These are phyloP conservation scores for Wasmannia auropunctata DNA, from an alignment of 1,140 invertebrate genomes.

Conservation along the genomic window DNA sequence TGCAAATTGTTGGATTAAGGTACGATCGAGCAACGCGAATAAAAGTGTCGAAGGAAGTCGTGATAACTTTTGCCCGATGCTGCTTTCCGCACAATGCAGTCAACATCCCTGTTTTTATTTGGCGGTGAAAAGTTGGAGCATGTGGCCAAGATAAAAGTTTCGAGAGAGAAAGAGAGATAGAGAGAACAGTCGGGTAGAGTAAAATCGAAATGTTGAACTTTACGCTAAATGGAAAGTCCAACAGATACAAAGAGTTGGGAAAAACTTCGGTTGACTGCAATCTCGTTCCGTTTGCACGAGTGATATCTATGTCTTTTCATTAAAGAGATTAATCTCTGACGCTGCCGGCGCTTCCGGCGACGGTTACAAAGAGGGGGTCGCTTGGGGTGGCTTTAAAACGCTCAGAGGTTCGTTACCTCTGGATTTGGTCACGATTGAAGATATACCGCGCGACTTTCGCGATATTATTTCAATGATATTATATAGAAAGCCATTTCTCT, in stretches of 20 bases:
- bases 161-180: neutral
- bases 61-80: conserved; percentile 27
- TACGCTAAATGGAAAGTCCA: conserved; percentile 18
- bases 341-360: neutral
- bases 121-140: conserved; percentile 31
- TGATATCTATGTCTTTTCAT: conserved; percentile 40
- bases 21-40: conserved; percentile 17
- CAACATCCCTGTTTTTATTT: conserved; percentile 49
- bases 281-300: conserved; percentile 19
- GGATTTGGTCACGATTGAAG: conserved; percentile 29
- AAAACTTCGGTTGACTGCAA: conserved; percentile 38
- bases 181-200: neutral
- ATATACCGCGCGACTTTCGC: neutral
- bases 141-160: conserved; percentile 42
- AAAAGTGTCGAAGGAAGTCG: conserved; percentile 43
- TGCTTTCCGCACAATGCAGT: conserved; percentile 33
- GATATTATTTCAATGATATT: conserved; percentile 28
- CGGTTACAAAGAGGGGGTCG: conserved; percentile 23
- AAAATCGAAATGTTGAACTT: conserved; percentile 40
- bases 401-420: neutral
- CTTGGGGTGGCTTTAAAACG: conserved; percentile 2
- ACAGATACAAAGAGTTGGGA: neutral
- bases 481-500: conserved; percentile 28
- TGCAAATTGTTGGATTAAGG: conserved; percentile 47
- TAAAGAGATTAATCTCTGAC: conserved; percentile 53